Evolutionary conservation across 2,113 vertebrate species (phyloP), one percentile per base, ranked within the genome.

Genomic region (Malurus cyaneus): DNA sequence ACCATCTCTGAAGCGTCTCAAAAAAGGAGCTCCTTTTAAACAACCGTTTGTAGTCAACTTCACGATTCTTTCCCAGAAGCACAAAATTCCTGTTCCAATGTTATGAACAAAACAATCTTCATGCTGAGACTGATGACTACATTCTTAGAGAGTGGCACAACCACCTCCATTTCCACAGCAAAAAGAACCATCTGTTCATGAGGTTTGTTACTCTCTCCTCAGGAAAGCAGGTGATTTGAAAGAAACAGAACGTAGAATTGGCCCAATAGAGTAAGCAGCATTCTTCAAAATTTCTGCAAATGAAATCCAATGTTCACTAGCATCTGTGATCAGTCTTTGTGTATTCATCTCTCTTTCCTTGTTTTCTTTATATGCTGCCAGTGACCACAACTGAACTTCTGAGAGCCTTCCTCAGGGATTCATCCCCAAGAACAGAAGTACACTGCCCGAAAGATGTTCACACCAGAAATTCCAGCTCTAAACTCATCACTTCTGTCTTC

Each of bases 1-100:
- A 76, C 69, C 50, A 57, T 69, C 57, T 86, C 91, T 71, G 62
- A 50, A 92, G 67, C 65, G 77, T 92, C 77, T 93, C 93, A 92
- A 87, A 91, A 96, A 94, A 87, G 94, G 94, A 96, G 47, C 77
- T 69, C 78, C 85, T 85, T 97, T 95, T 71, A 69, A 93, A 80
- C 82, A 96, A 59, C 34, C 49, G 60, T 88, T 92, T 95, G 47
- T 31, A 84, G 90, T 89, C 89, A 95, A 69, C 81, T 94, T 96
- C 59, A 4, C n/a, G 80, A 92, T 86, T 97, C 88, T 81, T 89
- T 69, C 57, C 39, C 26, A 36, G 42, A 80, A 92, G 41, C n/a
- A 82, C 80, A 94, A 82, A 96, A 94, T 57, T 92, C 96, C 87
- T 24, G 54, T 89, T 92, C 94, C 96, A 83, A 60, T 46, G 10